Base-by-base conservation (phyloP, 2,888 invertebrate species). In the Hirtodrosophila histrioides region DNA sequence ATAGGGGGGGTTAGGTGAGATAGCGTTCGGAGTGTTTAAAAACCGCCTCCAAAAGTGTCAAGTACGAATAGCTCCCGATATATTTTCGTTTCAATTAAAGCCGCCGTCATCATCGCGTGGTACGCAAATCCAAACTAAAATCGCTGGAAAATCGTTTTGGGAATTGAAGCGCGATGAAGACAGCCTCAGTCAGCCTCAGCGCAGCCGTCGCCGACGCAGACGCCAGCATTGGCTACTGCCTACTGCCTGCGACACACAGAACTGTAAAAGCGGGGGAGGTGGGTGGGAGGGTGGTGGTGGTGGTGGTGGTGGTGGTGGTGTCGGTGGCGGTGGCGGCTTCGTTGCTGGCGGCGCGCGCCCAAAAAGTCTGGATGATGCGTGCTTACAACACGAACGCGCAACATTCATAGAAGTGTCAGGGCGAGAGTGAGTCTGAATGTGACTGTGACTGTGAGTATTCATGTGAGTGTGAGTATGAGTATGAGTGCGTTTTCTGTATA, bases 121-220 rank as follows among this genome's bases (percentile, higher is more conserved):
- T 90, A 89, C 89, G 89, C 89, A 90, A 91, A 91, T 90, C 89
- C 88, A 87, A 91, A 91, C 91, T 91, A 78, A 91, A 88, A 89
- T 89, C 85, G 90, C 86, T 85, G 85, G 88, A 78, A 90, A 90
- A 88, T 83, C 88, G 84, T 88, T 85, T 86, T 84, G 89, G 88
- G 82, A 88, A 75, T 74, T 67, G 69, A 88, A 88, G 89, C 86
- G 89, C 86, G 69, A 62, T 87, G 86, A 85, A 86, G 81, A 75
- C 84, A 84, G 84, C 64, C 60, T 61, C 65, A 75, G 69, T 65
- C 40, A 58, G 66, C 58, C 50, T 35, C 49, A 12, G 29, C 66
- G 55, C 46, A 51, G 70, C 10, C 29, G 23, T 40, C 6, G 48
- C n/a, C 69, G 39, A 54, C 73, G 73, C 60, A 56, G 51, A 65